Evolutionary conservation across 2,113 vertebrate species (phyloP).

Genomic region (Bubo scandiacus): DNA sequence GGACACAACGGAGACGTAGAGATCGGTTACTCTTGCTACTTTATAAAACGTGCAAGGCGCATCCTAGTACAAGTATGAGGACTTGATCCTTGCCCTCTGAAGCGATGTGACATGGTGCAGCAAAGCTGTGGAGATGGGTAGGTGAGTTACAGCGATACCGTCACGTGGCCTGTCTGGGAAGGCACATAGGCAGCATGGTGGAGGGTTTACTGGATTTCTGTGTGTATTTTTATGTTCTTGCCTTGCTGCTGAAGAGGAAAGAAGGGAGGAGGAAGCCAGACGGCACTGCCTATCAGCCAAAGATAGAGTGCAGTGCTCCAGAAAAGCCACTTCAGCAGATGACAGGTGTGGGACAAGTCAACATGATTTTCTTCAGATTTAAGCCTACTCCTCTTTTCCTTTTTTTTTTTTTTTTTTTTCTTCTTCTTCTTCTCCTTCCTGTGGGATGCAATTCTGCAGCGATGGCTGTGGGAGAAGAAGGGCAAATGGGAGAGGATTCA

Average conservation of each 20-base stretch:
- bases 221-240: slow-evolving; percentile 61
- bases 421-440: neutral
- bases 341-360: slow-evolving; percentile 60
- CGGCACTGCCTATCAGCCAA: slow-evolving; percentile 63
- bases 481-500: slow-evolving; percentile 34
- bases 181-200: neutral
- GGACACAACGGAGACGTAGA: neutral
- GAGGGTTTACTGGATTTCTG: slow-evolving; percentile 49
- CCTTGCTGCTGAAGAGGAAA: slow-evolving; percentile 53
- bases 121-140: neutral
- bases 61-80: neutral
- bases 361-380: slow-evolving; percentile 56
- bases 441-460: neutral
- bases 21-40: neutral
- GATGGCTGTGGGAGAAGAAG: neutral
- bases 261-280: slow-evolving; percentile 55
- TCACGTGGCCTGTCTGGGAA: neutral
- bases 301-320: slow-evolving; percentile 62
- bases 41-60: neutral
- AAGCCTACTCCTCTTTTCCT: slow-evolving; percentile 34
- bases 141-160: neutral
- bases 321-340: slow-evolving; percentile 64
- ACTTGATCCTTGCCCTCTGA: neutral
- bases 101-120: neutral
- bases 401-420: neutral